Evolutionary conservation across 2,113 vertebrate genomes (phyloP), one percentile per base, ranked within the genome.

Genomic region (Oryzias javanicus): DNA sequence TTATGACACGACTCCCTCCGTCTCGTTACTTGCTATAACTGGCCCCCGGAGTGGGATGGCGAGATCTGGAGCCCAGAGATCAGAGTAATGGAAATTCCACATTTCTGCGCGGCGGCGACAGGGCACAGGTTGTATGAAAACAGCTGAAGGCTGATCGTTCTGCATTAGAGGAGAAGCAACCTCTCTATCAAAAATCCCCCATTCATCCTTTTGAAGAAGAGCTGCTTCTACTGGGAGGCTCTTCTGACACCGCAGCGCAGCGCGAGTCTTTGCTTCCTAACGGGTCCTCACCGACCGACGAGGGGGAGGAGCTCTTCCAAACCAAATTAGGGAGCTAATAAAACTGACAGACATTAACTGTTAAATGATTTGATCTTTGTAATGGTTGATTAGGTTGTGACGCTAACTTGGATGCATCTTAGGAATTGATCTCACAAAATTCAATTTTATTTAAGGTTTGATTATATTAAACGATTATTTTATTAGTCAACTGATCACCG

Each of bases 1-100:
- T 91, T 89, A 91, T 83, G 87, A 72, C 61, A 67, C 75, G 87
- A 81, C 82, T 90, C 84, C 80, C 74, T 47, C 65, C 85, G 76
- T 82, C 87, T 85, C 80, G 83, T 88, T 90, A 87, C 85, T 87
- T 62, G 80, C 85, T 86, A 75, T 87, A 89, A 91, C 88, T 79
- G 86, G 84, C 82, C 91, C 88, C 89, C 81, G 77, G 87, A 88
- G 89, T 84, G 62, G 77, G 76, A 85, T 83, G 62, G 73, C 48
- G 24, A 66, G 87, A 80, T 79, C 86, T 63, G 75, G 68, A 80
- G 81, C 70, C 75, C 78, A 18, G 63, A 74, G 78, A 73, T 79
- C 81, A 78, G 50, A 79, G 75, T 86, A 89, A 91, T 87, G 85
- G 85, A 89, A 91, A 89, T 53, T 85, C 73, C 85, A 86, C 78